Evolutionary conservation across 2,797 vertebrate genomes (phyloP).

Genomic region (Champsocephalus esox): DNA sequence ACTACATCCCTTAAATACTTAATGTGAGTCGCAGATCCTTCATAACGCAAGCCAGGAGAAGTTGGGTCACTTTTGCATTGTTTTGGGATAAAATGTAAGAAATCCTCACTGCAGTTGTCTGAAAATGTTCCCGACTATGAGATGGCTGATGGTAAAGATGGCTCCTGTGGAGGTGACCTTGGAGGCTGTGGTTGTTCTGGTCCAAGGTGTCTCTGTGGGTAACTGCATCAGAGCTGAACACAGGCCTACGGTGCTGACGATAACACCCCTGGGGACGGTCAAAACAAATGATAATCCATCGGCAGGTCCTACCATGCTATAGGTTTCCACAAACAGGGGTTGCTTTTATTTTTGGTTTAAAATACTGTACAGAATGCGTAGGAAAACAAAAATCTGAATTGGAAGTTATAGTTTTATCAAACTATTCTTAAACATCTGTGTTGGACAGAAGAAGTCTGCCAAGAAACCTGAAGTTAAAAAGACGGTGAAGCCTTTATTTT

Average conservation of each 20-base stretch:
- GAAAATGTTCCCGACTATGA: neutral
- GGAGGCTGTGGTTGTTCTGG: conserved; percentile 22
- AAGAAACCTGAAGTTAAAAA: neutral
- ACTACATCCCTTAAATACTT: conserved; percentile 76
- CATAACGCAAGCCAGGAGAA: neutral
- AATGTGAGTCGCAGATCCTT: too few relatives aligned
- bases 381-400: neutral
- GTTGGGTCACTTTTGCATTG: neutral
- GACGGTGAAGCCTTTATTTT: neutral
- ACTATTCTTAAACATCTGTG: neutral
- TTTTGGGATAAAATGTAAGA: neutral
- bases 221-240: conserved; percentile 10
- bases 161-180: conserved; percentile 42
- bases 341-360: neutral
- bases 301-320: neutral
- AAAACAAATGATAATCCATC: neutral
- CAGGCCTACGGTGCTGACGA: neutral
- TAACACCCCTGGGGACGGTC: neutral
- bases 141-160: neutral
- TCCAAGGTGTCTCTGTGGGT: conserved; percentile 27
- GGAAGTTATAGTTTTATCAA: neutral
- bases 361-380: neutral
- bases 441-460: neutral
- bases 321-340: too few relatives aligned
- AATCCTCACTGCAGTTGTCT: neutral